Evolutionary conservation across 2,113 vertebrate species (phyloP).

Genomic region (Acanthisitta chloris): DNA sequence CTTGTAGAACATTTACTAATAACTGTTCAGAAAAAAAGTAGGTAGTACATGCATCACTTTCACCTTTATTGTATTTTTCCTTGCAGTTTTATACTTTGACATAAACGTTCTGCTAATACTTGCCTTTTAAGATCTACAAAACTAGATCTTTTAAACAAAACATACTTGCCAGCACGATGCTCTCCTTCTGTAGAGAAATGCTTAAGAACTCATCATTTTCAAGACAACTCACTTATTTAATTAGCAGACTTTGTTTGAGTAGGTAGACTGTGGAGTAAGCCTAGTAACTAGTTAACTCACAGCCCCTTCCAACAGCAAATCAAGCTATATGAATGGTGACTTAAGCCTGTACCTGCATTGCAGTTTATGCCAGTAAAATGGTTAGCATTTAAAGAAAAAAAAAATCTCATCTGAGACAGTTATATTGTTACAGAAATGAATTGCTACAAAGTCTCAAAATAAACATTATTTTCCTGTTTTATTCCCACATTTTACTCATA

Average conservation of each 20-base stretch:
- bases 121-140: not conserved
- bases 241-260: not conserved
- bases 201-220: not conserved
- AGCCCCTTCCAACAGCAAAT: not conserved
- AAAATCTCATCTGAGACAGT: not conserved
- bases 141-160: not conserved
- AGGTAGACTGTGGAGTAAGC: not conserved
- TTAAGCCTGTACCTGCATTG: not conserved
- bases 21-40: not conserved
- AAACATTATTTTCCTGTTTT: not conserved
- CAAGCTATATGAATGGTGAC: not conserved
- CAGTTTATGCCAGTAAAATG: not conserved
- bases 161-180: not conserved
- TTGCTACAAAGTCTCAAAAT: not conserved
- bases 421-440: not conserved
- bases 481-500: not conserved
- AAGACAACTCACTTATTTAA: not conserved
- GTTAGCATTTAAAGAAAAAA: not conserved
- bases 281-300: not conserved
- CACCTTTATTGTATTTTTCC: not conserved
- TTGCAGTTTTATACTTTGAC: not conserved
- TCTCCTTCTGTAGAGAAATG: not conserved
- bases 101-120: not conserved
- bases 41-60: not conserved
- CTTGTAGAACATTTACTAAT: not conserved